These are phyloP conservation scores for Acanthosoma haemorrhoidale DNA, from an alignment of 2,888 invertebrate genomes.

Conservation along the genomic window DNA sequence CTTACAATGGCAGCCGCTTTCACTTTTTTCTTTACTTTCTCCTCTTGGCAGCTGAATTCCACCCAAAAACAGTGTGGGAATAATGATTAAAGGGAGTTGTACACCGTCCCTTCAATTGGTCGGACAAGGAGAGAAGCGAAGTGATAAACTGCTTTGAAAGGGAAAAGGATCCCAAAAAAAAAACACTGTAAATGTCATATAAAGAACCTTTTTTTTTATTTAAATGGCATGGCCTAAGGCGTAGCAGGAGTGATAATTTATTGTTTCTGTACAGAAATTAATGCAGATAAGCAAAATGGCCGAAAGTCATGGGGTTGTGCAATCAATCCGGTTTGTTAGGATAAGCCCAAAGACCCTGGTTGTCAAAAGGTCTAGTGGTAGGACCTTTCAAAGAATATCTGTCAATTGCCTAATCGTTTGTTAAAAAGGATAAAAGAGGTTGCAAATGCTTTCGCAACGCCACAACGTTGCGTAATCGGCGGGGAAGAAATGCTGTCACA, in stretches of 20 bases:
- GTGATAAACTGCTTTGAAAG: too few relatives aligned
- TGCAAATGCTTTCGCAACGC: neutral
- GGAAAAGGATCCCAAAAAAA: neutral
- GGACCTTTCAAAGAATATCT: neutral
- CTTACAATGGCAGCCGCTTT: neutral
- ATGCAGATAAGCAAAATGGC: neutral
- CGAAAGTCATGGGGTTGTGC: neutral
- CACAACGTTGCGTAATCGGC: constrained; percentile 7
- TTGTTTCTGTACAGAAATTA: too few relatives aligned
- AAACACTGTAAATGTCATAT: neutral
- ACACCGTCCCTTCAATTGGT: too few relatives aligned
- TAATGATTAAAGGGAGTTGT: too few relatives aligned
- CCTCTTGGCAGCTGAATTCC: neutral
- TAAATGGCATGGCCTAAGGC: too few relatives aligned
- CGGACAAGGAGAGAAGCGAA: too few relatives aligned
- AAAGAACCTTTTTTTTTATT: neutral
- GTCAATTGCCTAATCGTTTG: constrained; percentile 1
- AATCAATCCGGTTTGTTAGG: too few relatives aligned
- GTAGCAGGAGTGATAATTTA: too few relatives aligned
- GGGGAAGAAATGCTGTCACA: neutral
- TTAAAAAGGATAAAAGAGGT: neutral
- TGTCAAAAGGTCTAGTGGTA: neutral
- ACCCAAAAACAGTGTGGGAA: neutral
- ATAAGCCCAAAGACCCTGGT: neutral
- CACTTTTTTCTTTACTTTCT: constrained; percentile 23